A percentile compares a stretch with the other conserved stretches of the same genome.
These are phyloP conservation scores for Coregonus clupeaformis DNA, from an alignment of 2,113 vertebrate species.

Conservation along the genomic window DNA sequence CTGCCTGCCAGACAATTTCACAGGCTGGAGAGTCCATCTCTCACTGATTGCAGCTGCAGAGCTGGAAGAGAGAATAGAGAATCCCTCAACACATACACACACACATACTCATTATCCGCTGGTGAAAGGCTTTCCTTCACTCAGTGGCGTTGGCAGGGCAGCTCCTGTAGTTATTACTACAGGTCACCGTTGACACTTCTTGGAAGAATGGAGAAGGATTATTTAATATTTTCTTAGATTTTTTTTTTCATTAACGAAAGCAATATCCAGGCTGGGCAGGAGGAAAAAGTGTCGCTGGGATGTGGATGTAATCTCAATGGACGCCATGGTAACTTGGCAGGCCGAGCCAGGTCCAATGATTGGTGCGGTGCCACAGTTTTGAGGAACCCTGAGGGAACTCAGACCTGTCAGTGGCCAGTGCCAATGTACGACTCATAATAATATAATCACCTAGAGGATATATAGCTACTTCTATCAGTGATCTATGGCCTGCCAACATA, in stretches of 20 bases:
- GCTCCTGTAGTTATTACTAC: background rate
- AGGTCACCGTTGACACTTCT: background rate
- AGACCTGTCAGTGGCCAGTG: no score
- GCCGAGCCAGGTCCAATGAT: background rate
- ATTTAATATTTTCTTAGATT: background rate
- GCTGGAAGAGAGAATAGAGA: background rate
- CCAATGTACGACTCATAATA: no score
- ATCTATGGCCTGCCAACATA: no score
- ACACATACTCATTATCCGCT: no score
- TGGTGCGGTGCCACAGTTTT: background rate
- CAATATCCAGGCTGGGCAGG: background rate
- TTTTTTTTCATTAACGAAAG: background rate
- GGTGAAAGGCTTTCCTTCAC: no score
- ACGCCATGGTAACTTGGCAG: background rate
- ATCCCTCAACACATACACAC: background rate
- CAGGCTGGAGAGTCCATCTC: background rate
- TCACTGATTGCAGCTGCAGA: constrained; percentile 22
- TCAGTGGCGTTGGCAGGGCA: no score
- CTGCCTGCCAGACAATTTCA: no score
- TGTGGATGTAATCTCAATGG: background rate
- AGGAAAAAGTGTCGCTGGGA: background rate
- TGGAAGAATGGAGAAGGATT: background rate
- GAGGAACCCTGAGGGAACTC: background rate
- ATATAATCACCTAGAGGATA: background rate
- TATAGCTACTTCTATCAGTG: constrained; percentile 1